These are phyloP conservation scores for Chloromyia formosa DNA, from an alignment of 2,888 invertebrate genomes.

Conservation along the genomic window DNA sequence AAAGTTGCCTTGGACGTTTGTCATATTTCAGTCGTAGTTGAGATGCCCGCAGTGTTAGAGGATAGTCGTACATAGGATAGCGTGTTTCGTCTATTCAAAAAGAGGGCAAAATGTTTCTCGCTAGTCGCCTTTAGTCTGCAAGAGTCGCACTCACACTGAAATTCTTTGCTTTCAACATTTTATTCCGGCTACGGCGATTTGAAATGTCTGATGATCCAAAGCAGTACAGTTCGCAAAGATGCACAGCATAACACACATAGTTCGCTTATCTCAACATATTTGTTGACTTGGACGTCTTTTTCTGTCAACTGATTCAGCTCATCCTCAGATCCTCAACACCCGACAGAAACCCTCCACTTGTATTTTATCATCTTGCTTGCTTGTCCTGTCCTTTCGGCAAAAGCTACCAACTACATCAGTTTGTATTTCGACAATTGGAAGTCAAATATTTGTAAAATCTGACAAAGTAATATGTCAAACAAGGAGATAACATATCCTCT, in stretches of 20 bases:
- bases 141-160: slow-evolving; percentile 19
- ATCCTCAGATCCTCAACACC: too few relatives aligned
- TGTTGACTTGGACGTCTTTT: slow-evolving; percentile 6
- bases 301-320: background rate
- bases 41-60: background rate
- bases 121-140: slow-evolving; percentile 14
- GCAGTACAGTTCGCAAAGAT: background rate
- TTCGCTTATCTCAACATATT: background rate
- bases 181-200: background rate
- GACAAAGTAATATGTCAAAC: slow-evolving; percentile 36
- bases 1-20: slow-evolving; percentile 31
- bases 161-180: slow-evolving; percentile 17
- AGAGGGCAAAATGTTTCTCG: background rate
- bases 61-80: background rate
- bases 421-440: slow-evolving; percentile 37
- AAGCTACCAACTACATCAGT: background rate
- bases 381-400: background rate
- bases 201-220: background rate
- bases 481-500: slow-evolving; percentile 23
- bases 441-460: slow-evolving; percentile 37
- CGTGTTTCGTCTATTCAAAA: background rate
- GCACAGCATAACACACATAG: background rate
- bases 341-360: background rate
- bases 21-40: slow-evolving; percentile 29
- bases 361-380: background rate